Base-by-base conservation (phyloP, 1,140 invertebrate species). In the Lepidurus couesii region DNA sequence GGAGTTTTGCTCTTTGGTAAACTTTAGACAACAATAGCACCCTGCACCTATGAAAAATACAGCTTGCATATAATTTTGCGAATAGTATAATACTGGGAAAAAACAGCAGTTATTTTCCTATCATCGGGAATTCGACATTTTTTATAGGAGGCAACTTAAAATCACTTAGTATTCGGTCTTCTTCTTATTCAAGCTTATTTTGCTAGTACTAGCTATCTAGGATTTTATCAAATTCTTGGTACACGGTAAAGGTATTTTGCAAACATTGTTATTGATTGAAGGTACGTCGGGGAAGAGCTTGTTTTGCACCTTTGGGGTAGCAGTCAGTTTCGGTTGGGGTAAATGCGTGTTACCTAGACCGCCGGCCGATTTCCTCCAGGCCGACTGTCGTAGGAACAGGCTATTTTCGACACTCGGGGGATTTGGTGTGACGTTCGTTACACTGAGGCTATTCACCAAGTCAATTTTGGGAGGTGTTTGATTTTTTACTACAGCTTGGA, bases 251-350 rank as follows among this genome's bases (percentile, higher is more conserved):
- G 53, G 53, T 65, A 65, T 65, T 65, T 65, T 65, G 21, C 53
- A 65, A 65, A 65, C 53, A 21, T 65, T 65, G 53, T 65, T 65
- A 65, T 65, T 65, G 6, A 21, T 65, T n/a, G 53, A 65, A 65
- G 53, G 53, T 65, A 65, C 53, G 21, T 65, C 53, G 7, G 53
- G 53, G 53, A 65, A 65, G 53, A 65, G 53, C 53, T 65, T 65
- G 21, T 9, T 65, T 13, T 65, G 8, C 53, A 16, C 13, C 21
- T 65, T 65, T 16, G 53, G 53, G 16, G 53, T 9, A 9, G 53
- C 8, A 13, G 13, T 7, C 53, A 21, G 6, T 65, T 65, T 65
- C 13, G 53, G 9, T 21, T 65, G 53, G 6, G 13, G 16, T 7
- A 65, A 7, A 9, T 65, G 53, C 16, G 21, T n/a, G 53, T 16